A percentile compares a stretch with the other conserved stretches of the same genome.
Evolutionary conservation across 2,113 vertebrate species (phyloP).

Genomic region (Paraplagusia blochii): DNA sequence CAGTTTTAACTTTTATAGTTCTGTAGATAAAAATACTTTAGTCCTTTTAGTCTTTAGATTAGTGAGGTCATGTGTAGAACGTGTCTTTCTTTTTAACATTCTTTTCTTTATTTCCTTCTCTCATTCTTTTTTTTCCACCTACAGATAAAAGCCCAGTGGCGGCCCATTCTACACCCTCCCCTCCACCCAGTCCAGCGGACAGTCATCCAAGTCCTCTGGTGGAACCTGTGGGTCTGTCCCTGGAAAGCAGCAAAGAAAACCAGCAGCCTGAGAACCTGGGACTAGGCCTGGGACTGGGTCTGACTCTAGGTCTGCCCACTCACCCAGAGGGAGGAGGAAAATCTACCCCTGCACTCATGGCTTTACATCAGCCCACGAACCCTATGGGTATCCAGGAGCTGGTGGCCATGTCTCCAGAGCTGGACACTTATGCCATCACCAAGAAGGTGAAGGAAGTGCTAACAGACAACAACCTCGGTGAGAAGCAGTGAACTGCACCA

Average conservation of each 20-base stretch:
- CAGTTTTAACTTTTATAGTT: too few species aligned
- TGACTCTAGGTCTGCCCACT: constrained; percentile 76
- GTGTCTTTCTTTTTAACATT: too few species aligned
- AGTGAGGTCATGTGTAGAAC: too few species aligned
- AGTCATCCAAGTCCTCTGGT: constrained; percentile 81
- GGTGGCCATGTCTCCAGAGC: constrained; percentile 92
- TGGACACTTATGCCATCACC: constrained; percentile 96
- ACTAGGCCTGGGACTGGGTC: constrained; percentile 37
- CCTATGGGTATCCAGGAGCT: constrained; percentile 92
- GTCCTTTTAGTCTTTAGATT: too few species aligned
- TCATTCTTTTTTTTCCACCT: constrained; percentile 3
- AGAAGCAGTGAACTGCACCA: constrained; percentile 9
- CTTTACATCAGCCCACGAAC: constrained; percentile 72
- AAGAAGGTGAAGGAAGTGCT: constrained; percentile 98
- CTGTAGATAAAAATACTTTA: too few species aligned
- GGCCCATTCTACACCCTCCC: constrained; percentile 84
- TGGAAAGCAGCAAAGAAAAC: constrained; percentile 97
- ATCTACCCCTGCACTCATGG: constrained; percentile 59
- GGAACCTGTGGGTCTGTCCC: constrained; percentile 81
- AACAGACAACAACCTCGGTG: constrained; percentile 98
- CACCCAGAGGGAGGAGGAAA: constrained; percentile 77
- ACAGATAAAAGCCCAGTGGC: constrained; percentile 81
- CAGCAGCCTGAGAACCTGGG: constrained; percentile 85
- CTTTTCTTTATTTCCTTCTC: not conserved
- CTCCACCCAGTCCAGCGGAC: constrained; percentile 71